Base-by-base conservation (phyloP, 92 coral and sea anemone genomes). In the Porites lobata region DNA sequence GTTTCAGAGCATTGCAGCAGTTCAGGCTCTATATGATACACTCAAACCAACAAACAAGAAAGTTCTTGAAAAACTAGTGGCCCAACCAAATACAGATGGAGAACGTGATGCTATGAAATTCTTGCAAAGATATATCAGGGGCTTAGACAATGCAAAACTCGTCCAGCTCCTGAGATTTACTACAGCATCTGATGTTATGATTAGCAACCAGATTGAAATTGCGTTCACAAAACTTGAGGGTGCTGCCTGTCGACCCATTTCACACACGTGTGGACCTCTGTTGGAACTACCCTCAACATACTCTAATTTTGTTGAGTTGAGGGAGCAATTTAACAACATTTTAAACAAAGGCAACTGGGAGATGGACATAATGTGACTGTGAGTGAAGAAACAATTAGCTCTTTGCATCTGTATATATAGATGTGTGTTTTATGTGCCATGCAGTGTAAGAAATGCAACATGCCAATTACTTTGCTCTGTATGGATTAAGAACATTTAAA, bases 81-180 rank as follows among this genome's bases (percentile, higher is more conserved):
- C 83, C 47, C 68, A 83, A 19, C 94, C 95, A 72, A 78, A 52
- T 54, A 86, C 92, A 13, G 90, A 89, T 3, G 88, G 84, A 71
- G 92, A 91, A 72, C 88, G 95, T 20, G 94, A 94, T 85, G 91
- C 94, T 10, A 69, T 88, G 63, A 87, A 82, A 72, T 92, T 89
- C 58, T 63, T 87, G 81, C 93, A 94, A 78, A 75, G 88, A 21
- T 91, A 80, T 71, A 64, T 94, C 21, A 77, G 93, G 78, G 96
- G 93, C 9, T 72, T 90, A 63, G 87, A 88, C 51, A 64, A 69
- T 61, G 24, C 66, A n/a, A 74, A 75, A 29, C 73, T 61, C 61
- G 72, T 56, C 15, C 50, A 47, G 47, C 86, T 86, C 65, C 18
- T 88, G 12, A 89, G 90, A 8, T 92, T 88, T 56, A 65, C 85